Evolutionary conservation across 2,888 invertebrate genomes (phyloP).

Genomic region (Boloria euphrosyne): DNA sequence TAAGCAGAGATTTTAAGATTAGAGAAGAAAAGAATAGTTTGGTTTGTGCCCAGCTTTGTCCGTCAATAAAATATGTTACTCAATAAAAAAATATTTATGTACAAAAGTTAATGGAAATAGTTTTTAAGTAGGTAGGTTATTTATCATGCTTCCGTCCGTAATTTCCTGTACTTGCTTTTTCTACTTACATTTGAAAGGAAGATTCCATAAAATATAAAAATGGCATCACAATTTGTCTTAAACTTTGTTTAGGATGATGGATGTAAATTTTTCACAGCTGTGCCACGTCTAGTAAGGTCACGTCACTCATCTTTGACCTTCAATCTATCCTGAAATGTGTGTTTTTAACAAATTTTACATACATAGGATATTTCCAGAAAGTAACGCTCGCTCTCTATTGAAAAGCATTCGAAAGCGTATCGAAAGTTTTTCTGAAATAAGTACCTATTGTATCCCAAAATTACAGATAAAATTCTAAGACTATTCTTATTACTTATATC

Average conservation of each 20-base stretch:
- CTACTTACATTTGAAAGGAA: slow-evolving; percentile 6
- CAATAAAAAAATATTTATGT: too few species aligned
- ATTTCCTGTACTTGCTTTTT: slow-evolving; percentile 5
- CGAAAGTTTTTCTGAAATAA: too few species aligned
- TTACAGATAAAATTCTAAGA: too few species aligned
- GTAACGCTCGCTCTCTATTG: too few species aligned
- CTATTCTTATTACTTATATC: too few species aligned
- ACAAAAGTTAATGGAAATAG: too few species aligned
- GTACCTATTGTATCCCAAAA: too few species aligned
- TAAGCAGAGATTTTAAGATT: too few species aligned
- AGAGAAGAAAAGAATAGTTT: too few species aligned
- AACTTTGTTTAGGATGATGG: slow-evolving; percentile 48
- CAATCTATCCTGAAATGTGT: slow-evolving; percentile 52
- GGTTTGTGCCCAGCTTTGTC: too few species aligned
- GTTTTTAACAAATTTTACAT: neutral
- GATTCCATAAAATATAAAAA: neutral
- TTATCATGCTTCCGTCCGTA: slow-evolving; percentile 4
- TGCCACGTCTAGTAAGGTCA: slow-evolving; percentile 21
- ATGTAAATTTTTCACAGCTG: slow-evolving; percentile 44
- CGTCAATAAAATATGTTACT: too few species aligned
- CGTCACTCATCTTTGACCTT: slow-evolving; percentile 43
- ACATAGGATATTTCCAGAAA: neutral
- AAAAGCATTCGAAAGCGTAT: too few species aligned
- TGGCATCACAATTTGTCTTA: slow-evolving; percentile 48
- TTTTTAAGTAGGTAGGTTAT: neutral